Evolutionary conservation across 1,140 invertebrate species (phyloP).

Genomic region (Heliconius himera): DNA sequence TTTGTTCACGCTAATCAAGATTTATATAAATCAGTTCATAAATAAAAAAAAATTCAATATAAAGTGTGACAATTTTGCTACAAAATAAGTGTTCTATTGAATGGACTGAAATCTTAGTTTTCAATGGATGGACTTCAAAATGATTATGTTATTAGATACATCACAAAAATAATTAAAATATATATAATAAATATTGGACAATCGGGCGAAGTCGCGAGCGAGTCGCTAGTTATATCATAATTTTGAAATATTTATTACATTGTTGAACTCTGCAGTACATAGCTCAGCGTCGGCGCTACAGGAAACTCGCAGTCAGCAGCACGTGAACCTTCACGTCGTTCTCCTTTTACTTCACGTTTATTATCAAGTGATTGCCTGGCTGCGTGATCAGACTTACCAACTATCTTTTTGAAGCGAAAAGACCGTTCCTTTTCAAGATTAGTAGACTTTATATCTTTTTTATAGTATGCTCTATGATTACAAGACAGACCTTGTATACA

Average conservation of each 20-base stretch:
- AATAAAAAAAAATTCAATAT: too few relatives aligned
- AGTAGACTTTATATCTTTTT: slow-evolving; percentile 62
- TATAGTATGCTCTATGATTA: slow-evolving; percentile 60
- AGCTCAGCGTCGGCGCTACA: slow-evolving; percentile 49
- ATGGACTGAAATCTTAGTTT: too few relatives aligned
- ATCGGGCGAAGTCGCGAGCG: too few relatives aligned
- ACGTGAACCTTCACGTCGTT: slow-evolving; percentile 62
- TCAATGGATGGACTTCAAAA: too few relatives aligned
- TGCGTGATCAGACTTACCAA: slow-evolving; percentile 76
- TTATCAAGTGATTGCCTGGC: slow-evolving; percentile 75
- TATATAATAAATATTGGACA: too few relatives aligned
- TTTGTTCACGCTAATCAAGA: too few relatives aligned
- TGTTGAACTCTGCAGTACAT: not conserved
- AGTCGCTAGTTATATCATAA: not conserved
- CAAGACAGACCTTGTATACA: slow-evolving; percentile 43
- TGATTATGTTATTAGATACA: too few relatives aligned
- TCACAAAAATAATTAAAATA: too few relatives aligned
- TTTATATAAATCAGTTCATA: too few relatives aligned
- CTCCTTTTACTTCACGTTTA: slow-evolving; percentile 67
- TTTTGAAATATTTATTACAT: not conserved
- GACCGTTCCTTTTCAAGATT: slow-evolving; percentile 56
- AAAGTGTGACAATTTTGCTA: too few relatives aligned
- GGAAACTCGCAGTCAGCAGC: slow-evolving; percentile 67
- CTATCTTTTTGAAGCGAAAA: slow-evolving; percentile 60
- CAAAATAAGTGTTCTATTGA: too few relatives aligned